A percentile compares a stretch with the other conserved stretches of the same genome.
phyloP scores from a whole-genome alignment of 2,113 vertebrate species.

The Cheilinus undulatus region DNA sequence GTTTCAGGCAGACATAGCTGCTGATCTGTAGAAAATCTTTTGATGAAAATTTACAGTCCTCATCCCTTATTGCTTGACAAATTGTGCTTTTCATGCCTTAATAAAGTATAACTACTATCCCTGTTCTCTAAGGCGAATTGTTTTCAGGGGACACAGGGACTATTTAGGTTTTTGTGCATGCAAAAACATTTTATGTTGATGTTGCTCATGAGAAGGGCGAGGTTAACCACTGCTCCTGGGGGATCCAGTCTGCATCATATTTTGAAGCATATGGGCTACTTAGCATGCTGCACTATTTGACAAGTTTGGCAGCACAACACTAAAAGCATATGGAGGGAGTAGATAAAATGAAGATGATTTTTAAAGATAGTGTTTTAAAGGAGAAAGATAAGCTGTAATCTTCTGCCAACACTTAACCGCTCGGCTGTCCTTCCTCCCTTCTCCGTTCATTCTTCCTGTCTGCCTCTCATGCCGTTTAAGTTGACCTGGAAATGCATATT shows the following conservation, averaged over 20 bases:
- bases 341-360: background rate
- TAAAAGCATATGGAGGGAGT: background rate
- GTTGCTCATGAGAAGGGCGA: too few species aligned
- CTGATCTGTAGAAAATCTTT: too few species aligned
- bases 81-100: too few species aligned
- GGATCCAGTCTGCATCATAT: background rate
- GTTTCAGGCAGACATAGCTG: too few species aligned
- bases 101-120: too few species aligned
- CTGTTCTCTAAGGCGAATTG: too few species aligned
- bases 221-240: too few species aligned
- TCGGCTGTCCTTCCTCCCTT: background rate
- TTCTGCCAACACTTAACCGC: conserved; percentile 1
- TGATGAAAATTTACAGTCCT: too few species aligned
- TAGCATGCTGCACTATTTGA: background rate
- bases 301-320: background rate
- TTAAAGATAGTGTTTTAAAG: background rate
- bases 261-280: background rate
- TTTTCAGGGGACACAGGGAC: too few species aligned
- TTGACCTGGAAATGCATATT: conserved; percentile 71
- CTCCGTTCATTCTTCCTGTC: conserved; percentile 1
- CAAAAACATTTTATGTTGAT: too few species aligned
- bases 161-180: too few species aligned
- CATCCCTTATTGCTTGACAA: too few species aligned
- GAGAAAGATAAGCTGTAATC: background rate
- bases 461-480: conserved; percentile 22